Base-by-base conservation (phyloP, 2,888 invertebrate species). In the Aradus depressus region DNA sequence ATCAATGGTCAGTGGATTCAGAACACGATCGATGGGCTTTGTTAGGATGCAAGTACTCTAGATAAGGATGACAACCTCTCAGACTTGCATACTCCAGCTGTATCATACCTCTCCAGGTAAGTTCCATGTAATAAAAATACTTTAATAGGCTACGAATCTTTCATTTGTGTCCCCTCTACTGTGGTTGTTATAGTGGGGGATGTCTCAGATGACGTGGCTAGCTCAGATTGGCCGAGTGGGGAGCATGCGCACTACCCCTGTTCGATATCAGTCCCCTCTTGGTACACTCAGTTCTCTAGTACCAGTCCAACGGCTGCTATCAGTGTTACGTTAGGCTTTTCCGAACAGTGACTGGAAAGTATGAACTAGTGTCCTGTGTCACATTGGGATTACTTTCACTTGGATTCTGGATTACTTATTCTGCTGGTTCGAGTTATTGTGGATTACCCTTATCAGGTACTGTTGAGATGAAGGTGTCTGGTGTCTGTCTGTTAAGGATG, bases 121-220 rank as follows among this genome's bases (percentile, higher is more conserved):
- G n/a, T n/a, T n/a, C n/a, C n/a, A n/a, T n/a, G n/a, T 35, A 44
- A 44, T 44, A 44, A 44, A 32, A 44, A 31, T 35, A 35, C 16
- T 44, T 22, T 44, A 44, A 44, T 44, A 44, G 35, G 31, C 22
- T 31, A 44, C 34, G 49, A 50, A 53, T 53, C 49, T 53, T 53
- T 53, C 53, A 53, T 53, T 53, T 53, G n/a, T n/a, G 53, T 53
- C 47, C 39, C 44, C 47, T 49, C 43, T 38, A 44, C 32, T 39
- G 49, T 44, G 53, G 44, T 53, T 53, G 50, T n/a, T 45, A 42
- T 41, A 38, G 53, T 16, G 50, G 41, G 50, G 45, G 44, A 43
- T 28, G 23, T 22, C 26, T 22, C 44, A 25, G 3, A 51, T 51
- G 54, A 51, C 54, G 54, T 54, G 51, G 51, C 48, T 10, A 14